Percentiles rank a stretch among this genome's conserved stretches.
phyloP scores from a whole-genome alignment of 2,797 vertebrate species.

The Todus mexicanus region DNA sequence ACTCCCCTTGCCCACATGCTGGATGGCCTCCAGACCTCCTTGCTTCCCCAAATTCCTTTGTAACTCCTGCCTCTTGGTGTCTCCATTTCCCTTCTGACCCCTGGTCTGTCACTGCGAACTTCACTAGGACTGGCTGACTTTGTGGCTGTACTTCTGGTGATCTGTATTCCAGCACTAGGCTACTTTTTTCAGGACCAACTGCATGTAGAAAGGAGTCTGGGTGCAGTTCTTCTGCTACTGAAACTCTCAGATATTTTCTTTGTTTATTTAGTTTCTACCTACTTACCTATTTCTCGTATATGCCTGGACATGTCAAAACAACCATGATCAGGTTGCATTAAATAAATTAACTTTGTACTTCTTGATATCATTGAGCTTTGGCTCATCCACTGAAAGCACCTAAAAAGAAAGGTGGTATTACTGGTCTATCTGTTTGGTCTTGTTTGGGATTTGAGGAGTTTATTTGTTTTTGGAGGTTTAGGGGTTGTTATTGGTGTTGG shows the following conservation, averaged over 20 bases:
- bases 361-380: not conserved
- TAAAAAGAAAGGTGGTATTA: not conserved
- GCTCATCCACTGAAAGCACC: not conserved
- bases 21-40: not conserved
- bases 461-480: not conserved
- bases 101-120: not conserved
- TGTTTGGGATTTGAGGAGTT: not conserved
- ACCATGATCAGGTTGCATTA: not conserved
- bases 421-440: not conserved
- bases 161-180: not conserved
- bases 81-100: not conserved
- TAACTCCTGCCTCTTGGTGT: slow-evolving; percentile 26
- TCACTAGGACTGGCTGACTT: not conserved
- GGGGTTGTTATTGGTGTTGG: not conserved
- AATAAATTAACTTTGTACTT: not conserved
- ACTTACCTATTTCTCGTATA: not conserved
- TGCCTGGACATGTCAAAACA: not conserved
- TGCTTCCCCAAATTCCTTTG: not conserved
- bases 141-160: not conserved
- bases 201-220: not conserved
- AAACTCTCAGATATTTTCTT: not conserved
- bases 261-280: not conserved
- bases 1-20: not conserved
- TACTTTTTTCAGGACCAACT: not conserved
- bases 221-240: not conserved